Conservation (phyloP, 2,888 invertebrate species). For the Dorcus hopei region DNA sequence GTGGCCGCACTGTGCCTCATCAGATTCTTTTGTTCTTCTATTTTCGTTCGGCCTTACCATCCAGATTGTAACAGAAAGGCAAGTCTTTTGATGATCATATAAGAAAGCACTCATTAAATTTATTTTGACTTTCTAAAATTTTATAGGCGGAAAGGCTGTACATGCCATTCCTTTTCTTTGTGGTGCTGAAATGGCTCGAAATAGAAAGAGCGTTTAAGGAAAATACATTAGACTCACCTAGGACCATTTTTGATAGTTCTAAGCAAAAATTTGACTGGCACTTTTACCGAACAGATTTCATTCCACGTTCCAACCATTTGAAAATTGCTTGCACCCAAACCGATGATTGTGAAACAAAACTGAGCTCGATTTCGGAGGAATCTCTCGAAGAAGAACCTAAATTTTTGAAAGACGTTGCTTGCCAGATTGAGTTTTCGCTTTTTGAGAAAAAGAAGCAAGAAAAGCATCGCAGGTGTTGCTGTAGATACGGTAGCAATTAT, state of each 20-base stretch:
- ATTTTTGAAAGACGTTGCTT: conserved; percentile 12
- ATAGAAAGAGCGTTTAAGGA: conserved; percentile 1
- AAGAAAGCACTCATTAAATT: no score
- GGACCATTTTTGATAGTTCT: no score
- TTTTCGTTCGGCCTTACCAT: conserved; percentile 13
- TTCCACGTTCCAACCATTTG: no score
- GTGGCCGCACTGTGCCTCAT: conserved; percentile 11
- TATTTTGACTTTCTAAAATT: no score
- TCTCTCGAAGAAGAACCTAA: background rate
- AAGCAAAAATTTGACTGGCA: no score
- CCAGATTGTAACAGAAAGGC: conserved; percentile 14
- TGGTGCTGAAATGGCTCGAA: conserved; percentile 14
- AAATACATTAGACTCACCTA: background rate
- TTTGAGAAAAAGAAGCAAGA: background rate
- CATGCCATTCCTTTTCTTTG: conserved; percentile 12
- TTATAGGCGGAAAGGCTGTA: conserved; percentile 13
- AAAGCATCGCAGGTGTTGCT: conserved; percentile 8
- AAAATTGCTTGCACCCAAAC: conserved; percentile 9
- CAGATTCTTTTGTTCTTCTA: conserved; percentile 13
- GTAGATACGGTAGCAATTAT: conserved; percentile 14
- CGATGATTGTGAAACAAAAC: background rate
- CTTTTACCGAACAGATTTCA: no score
- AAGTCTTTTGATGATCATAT: background rate
- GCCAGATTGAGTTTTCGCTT: conserved; percentile 5
- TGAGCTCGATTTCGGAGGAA: background rate